Conservation (phyloP, 2,797 vertebrate genomes). For the Lophius americanus region DNA sequence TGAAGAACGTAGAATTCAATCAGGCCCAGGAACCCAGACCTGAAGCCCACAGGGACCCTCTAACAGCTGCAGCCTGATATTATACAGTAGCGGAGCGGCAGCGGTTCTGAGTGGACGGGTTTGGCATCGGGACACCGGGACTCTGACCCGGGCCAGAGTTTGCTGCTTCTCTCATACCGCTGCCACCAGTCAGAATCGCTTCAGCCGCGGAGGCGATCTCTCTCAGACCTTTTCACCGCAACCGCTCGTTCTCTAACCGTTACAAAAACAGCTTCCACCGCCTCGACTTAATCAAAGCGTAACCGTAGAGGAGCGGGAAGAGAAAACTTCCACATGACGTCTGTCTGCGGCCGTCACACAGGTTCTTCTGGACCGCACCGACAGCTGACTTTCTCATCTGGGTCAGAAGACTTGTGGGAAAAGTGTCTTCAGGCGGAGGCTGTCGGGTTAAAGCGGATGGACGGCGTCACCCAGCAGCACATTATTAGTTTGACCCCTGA, state of each 20-base stretch:
- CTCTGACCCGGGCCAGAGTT: neutral
- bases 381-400: neutral
- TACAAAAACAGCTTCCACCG: neutral
- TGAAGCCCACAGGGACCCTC: neutral
- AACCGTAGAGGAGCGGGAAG: too few relatives aligned
- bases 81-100: neutral
- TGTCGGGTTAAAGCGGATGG: too few relatives aligned
- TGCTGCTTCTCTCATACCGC: neutral
- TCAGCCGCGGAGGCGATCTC: neutral
- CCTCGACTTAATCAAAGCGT: neutral
- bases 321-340: too few relatives aligned
- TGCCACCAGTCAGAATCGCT: neutral
- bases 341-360: too few relatives aligned
- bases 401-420: neutral
- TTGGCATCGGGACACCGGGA: neutral
- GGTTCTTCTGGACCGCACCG: neutral
- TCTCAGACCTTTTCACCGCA: neutral
- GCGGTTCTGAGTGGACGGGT: neutral
- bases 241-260: neutral
- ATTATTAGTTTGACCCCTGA: too few relatives aligned
- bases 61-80: neutral
- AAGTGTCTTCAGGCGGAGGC: neutral
- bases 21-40: neutral
- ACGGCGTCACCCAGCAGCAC: neutral
- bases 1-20: too few relatives aligned